Evolutionary conservation across 1,140 invertebrate species (phyloP), one percentile per base, ranked within the genome.

Genomic region (Brachionus paranguensis): DNA sequence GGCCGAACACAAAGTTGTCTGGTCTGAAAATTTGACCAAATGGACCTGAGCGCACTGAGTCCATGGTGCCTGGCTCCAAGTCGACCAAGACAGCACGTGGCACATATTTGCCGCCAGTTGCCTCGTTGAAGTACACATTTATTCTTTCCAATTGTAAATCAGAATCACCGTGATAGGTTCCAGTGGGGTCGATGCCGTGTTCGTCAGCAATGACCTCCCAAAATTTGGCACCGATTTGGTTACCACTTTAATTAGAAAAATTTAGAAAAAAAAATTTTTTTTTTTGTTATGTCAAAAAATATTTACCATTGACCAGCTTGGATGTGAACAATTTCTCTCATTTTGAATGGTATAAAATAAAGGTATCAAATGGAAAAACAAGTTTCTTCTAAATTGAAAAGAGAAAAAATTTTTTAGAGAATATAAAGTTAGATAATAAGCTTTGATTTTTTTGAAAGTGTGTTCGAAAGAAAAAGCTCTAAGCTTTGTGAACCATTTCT

Each of bases 31-130:
- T 92, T 87, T 93, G 91, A 14, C 94, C 94, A 86, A 93, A 94
- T 43, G 93, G 93, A 64, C 94, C 95, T 12, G 94, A 95, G 72
- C 95, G 91, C 11, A 96, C 95, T 10, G 95, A 93, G 89, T 97
- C 95, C 95, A 97, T 96, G 70, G 95, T 96, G 85, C 95, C 95
- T 10, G 96, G 95, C 88, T 97, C 96, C 86, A 97, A 90, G 90
- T 97, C 96, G 64, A 97, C 92, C 10, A 97, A 91, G 84, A 97
- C 93, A 83, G 95, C 94, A 85, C 96, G 91, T 6, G 96, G 95
- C 27, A 97, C 95, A 89, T 96, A 97, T 90, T 96, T 96, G 79
- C 94, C 94, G 87, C 84, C 93, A 43, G 93, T 93, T 0, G 94
- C 94, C 90, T 96, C 94, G 90, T 95, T 95, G 90, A 95, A 96